Base-by-base conservation (phyloP, 2,888 invertebrate species). In the Eupeodes latifasciatus region DNA sequence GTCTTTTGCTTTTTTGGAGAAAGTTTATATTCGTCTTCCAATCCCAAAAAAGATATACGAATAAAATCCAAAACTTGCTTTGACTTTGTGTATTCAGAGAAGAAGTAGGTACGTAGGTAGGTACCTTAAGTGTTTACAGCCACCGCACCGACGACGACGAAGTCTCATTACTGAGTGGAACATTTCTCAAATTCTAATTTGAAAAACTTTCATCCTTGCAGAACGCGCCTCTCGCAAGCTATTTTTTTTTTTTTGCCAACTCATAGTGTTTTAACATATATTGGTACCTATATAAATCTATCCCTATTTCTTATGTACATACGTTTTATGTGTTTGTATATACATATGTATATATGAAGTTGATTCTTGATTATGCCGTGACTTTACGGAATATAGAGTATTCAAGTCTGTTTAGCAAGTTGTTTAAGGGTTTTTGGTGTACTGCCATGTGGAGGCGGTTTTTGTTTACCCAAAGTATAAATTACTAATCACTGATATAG, bases 141-240 rank as follows among this genome's bases (percentile, higher is more conserved):
- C 51, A 16, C 62, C 40, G 40, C 51, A 16, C 62, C 40, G 40
- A 40, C 6, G 36, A 40, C 6, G 36, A 36, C 53, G 12, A 62
- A 44, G 36, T 71, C 44, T 69, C 64, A 59, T 57, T 71, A 53
- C 77, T 9, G 55, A 55, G 14, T 47, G 62, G 59, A 67, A 61
- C 79, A 88, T 88, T 88, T 83, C 87, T 78, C 81, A 85, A 78
- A 85, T 88, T 85, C 88, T 78, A 81, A 88, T 88, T 88, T 88
- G 71, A 75, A 78, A 85, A 88, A 81, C 51, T 88, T 84, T 81
- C 67, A 75, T 51, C 81, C 78, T 67, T 64, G 72, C 77, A 80
- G 72, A 76, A 67, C 49, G 44, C 57, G 74, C 78, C 71, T 71
- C 44, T 57, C 7, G 3, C 27, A 27, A 27, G 27, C 27, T 27